phyloP scores from a whole-genome alignment of 2,113 vertebrate genomes.

The Progne subis region DNA sequence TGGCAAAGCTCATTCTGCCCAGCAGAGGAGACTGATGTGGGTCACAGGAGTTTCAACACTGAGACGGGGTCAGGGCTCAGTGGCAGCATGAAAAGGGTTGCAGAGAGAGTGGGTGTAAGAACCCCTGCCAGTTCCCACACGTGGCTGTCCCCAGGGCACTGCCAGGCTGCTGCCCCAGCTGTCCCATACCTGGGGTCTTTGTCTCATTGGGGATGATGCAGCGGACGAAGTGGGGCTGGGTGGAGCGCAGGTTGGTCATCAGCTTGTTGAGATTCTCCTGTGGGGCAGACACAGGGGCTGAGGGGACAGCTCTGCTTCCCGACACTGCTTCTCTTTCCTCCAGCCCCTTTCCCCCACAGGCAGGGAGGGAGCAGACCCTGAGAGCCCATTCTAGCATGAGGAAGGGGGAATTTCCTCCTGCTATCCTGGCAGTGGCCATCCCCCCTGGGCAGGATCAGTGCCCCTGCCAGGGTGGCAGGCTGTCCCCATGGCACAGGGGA shows the following conservation, averaged over 20 bases:
- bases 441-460: not conserved
- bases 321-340: not conserved
- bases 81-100: not conserved
- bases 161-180: not conserved
- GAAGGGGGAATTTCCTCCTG: not conserved
- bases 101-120: not conserved
- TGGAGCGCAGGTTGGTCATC: conserved; percentile 93
- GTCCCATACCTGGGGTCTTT: conserved; percentile 87
- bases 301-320: not conserved
- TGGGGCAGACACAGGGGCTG: not conserved
- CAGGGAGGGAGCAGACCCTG: not conserved
- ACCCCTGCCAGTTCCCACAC: not conserved
- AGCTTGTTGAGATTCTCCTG: conserved; percentile 96
- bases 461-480: not conserved
- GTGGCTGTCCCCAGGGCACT: not conserved
- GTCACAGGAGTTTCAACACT: not conserved
- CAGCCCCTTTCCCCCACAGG: not conserved
- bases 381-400: not conserved
- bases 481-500: not conserved
- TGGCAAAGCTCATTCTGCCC: not conserved
- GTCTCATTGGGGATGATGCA: conserved; percentile 95
- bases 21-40: not conserved
- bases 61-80: not conserved
- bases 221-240: conserved; percentile 93
- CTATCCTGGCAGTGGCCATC: not conserved